Conservation (phyloP, 2,113 vertebrate genomes). For the Diadophis punctatus region DNA sequence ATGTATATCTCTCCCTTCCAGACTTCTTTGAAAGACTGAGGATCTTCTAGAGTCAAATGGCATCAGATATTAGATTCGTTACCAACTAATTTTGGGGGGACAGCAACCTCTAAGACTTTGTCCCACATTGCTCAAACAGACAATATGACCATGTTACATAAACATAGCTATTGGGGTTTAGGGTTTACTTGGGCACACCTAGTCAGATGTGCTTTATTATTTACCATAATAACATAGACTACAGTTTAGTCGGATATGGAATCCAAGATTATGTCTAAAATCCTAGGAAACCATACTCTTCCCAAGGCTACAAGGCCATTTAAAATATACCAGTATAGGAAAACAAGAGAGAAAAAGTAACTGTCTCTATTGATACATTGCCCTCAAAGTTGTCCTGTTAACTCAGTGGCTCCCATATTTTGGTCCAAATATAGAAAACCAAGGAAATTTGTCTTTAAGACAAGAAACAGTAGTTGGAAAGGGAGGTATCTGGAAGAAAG, state of each 20-base stretch:
- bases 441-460: background rate
- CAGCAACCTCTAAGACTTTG: background rate
- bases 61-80: background rate
- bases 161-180: background rate
- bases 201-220: background rate
- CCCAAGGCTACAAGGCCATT: background rate
- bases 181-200: background rate
- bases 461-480: background rate
- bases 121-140: background rate
- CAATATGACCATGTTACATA: background rate
- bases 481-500: background rate
- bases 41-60: background rate
- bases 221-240: background rate
- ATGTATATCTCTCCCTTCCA: background rate
- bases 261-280: background rate
- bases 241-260: background rate
- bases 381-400: background rate
- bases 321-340: too few relatives aligned
- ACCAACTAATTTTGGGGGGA: background rate
- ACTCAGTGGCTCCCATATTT: background rate
- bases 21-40: background rate
- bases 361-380: background rate
- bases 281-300: background rate
- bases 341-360: background rate
- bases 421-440: background rate